Base-by-base conservation (phyloP, 2,113 vertebrate genomes). In the Lonchura striata region DNA sequence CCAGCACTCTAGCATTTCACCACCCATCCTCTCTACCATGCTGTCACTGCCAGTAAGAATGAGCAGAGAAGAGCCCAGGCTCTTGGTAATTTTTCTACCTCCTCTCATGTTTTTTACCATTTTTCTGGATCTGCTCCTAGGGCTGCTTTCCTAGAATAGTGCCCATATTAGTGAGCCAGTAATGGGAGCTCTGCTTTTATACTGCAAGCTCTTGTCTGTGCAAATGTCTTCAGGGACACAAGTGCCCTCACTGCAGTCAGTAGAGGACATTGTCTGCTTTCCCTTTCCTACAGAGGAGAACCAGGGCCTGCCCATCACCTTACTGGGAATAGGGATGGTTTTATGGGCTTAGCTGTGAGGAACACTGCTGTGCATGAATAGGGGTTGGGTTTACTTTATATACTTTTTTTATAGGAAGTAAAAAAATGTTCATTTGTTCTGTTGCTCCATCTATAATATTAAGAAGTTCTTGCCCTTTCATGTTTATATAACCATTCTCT, bases 11-110 rank as follows among this genome's bases (percentile, higher is more conserved):
- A 33, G 10, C 6, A 11, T 44, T 64, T 84, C 37, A 33, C 47
- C 0, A 6, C 50, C 37, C 1, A 0, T 57, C 47, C 65, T 75
- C 37, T 53, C 35, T 60, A 14, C 28, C 16, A 22, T 25, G 17
- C 63, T 72, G 0, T 13, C 0, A 0, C 39, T 85, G 71, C 24
- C 24, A 6, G 50, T 52, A 50, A 50, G 39, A 85, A 42, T 0
- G 22, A 15, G 35, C 37, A 83, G 33, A 14, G 31, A 37, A 77
- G 20, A 74, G 33, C 33, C 83, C 19, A 39, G 19, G 10, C 9
- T 69, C 33, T 46, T 65, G 24, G 20, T 76, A 46, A 24, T 65
- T 78, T 79, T 83, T 60, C 27, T 91, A 82, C 56, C 17, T 91
- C 66, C 19, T 13, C 39, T 88, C 20, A 2, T 37, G 5, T 52